Evolutionary conservation across 2,797 vertebrate species (phyloP).

Genomic region (Rallus crepitans): DNA sequence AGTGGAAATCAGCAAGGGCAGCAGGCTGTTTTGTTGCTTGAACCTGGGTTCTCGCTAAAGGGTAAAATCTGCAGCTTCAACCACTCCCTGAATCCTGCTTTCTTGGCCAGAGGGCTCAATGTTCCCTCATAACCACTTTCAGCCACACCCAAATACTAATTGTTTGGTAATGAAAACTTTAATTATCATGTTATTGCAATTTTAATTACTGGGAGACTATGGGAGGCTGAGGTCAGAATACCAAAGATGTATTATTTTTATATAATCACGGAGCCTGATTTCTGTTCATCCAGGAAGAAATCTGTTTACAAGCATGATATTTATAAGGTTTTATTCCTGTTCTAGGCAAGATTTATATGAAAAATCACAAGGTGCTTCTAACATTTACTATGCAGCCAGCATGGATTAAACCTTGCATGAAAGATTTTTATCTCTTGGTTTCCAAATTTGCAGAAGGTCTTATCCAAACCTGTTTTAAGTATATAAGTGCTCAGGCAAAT

Average conservation of each 20-base stretch:
- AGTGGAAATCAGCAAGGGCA: background rate
- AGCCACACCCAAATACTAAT: constrained; percentile 27
- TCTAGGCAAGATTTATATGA: constrained; percentile 15
- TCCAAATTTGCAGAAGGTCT: constrained; percentile 49
- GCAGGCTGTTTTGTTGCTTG: background rate
- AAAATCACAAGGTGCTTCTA: background rate
- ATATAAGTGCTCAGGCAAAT: constrained; percentile 14
- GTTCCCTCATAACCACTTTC: background rate
- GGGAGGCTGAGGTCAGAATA: background rate
- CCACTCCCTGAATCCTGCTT: background rate
- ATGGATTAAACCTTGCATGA: constrained; percentile 15
- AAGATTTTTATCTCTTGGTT: constrained; percentile 45
- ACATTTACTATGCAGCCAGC: constrained; percentile 1
- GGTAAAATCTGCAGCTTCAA: background rate
- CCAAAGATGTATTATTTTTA: background rate
- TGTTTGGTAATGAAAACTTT: constrained; percentile 24
- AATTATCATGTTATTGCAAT: constrained; percentile 9
- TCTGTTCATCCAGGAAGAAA: background rate
- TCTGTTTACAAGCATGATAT: constrained; percentile 11
- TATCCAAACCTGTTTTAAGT: constrained; percentile 30
- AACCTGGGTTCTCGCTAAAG: background rate
- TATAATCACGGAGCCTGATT: background rate
- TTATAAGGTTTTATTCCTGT: constrained; percentile 26
- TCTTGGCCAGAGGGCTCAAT: background rate
- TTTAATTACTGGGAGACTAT: background rate